Evolutionary conservation across 2,113 vertebrate genomes (phyloP), one percentile per base, ranked within the genome.

Genomic region (Erythrolamprus reginae): DNA sequence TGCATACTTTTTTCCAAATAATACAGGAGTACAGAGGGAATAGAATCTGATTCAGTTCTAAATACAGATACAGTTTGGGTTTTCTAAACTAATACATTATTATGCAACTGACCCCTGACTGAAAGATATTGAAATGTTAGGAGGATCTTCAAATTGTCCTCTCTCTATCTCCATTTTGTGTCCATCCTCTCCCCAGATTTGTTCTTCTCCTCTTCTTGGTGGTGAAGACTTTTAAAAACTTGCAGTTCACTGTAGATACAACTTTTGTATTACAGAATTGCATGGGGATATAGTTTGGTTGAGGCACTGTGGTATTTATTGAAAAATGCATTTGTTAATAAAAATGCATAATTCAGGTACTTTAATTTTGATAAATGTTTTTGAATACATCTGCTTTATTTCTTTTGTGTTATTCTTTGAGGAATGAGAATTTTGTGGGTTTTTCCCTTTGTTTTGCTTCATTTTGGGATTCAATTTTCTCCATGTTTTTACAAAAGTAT

Each of bases 291-390:
- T 93, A 77, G 45, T 96, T 96, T 82, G 95, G 84, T 94, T 96
- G 96, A 94, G 97, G 96, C 96, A 96, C 95, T 95, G 94, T 96
- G 89, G 93, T 95, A 93, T 96, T 97, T 96, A 92, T 95, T 96
- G 93, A 92, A 94, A 95, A 96, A 94, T 95, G 94, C 96, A 95
- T 97, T 97, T 97, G 89, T 96, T 97, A 93, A 94, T 95, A 97
- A 77, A 58, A 97, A 96, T 96, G 95, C 96, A 89, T 96, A 96
- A 85, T 95, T 97, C 97, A 95, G 95, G 95, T 96, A 96, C 96
- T 97, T 93, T 95, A 95, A 93, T 90, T 95, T 95, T 94, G 93
- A 92, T 94, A 70, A 89, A 93, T 15, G 83, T 95, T 97, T 94
- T 91, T 92, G 52, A 84, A 26, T 94, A 94, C 92, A 91, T 93